phyloP scores from a whole-genome alignment of 2,797 vertebrate genomes.

The Xenentodon cancila region DNA sequence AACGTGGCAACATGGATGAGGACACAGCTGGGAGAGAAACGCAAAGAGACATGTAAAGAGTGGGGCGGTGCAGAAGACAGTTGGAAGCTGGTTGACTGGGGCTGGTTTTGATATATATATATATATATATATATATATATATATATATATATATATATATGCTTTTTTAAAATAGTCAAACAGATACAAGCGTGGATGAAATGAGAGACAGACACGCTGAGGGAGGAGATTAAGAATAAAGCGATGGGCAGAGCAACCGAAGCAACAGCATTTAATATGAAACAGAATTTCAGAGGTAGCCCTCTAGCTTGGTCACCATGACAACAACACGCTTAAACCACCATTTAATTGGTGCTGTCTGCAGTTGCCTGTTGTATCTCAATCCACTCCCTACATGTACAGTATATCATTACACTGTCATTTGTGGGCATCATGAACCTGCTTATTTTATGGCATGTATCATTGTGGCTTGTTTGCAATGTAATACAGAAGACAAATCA shows the following conservation, averaged over 20 bases:
- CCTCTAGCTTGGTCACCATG: constrained; percentile 76
- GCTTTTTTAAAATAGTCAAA: constrained; percentile 1
- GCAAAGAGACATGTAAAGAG: constrained; percentile 38
- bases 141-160: no score
- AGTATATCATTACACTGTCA: constrained; percentile 68
- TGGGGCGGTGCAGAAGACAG: constrained; percentile 25
- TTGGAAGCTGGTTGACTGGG: constrained; percentile 24
- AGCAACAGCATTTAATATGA: constrained; percentile 62
- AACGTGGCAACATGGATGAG: constrained; percentile 58
- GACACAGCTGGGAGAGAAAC: constrained; percentile 64
- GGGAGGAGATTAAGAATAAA: constrained; percentile 47
- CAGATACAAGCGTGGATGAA: constrained; percentile 6
- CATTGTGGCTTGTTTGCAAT: constrained; percentile 35
- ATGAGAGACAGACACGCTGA: constrained; percentile 25
- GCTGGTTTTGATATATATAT: constrained; percentile 8
- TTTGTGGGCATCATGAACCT: constrained; percentile 52
- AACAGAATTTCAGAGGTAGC: constrained; percentile 76
- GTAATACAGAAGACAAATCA: constrained; percentile 18
- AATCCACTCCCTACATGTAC: constrained; percentile 55
- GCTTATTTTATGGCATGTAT: constrained; percentile 34
- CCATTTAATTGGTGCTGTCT: constrained; percentile 73
- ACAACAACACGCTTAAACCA: constrained; percentile 80
- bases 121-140: no score
- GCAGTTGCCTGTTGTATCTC: constrained; percentile 71
- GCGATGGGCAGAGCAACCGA: constrained; percentile 59